These are phyloP conservation scores for Napeogenes sylphis DNA, from an alignment of 2,888 invertebrate species.

Conservation along the genomic window DNA sequence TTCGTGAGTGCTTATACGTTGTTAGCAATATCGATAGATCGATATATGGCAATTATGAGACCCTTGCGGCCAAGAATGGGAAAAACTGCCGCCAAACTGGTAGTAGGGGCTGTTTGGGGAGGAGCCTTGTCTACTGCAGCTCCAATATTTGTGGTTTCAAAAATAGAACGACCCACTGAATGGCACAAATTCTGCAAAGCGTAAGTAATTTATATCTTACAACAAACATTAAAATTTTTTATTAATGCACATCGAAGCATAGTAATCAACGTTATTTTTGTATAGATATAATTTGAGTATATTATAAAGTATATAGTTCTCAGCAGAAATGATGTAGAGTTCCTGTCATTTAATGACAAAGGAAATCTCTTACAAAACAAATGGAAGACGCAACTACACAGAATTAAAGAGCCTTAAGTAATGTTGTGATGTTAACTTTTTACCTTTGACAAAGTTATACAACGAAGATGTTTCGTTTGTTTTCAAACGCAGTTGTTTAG, in stretches of 20 bases:
- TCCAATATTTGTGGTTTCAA: slow-evolving; percentile 87
- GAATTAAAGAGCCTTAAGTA: background rate
- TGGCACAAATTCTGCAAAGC: slow-evolving; percentile 81
- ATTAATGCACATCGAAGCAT: background rate
- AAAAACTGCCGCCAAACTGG: slow-evolving; percentile 81
- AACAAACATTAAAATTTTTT: background rate
- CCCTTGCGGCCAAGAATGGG: slow-evolving; percentile 89
- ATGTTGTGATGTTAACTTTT: too few relatives aligned
- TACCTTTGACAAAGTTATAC: too few relatives aligned
- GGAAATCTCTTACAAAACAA: too few relatives aligned
- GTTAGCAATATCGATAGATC: slow-evolving; percentile 93
- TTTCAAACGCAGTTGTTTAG: too few relatives aligned
- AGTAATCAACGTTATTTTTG: background rate
- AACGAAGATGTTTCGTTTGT: too few relatives aligned
- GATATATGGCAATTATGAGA: slow-evolving; percentile 93
- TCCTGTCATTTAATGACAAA: too few relatives aligned
- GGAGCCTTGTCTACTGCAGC: slow-evolving; percentile 87
- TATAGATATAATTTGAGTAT: too few relatives aligned
- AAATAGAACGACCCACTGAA: slow-evolving; percentile 78
- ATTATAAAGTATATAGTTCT: too few relatives aligned
- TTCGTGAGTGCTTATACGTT: slow-evolving; percentile 93
- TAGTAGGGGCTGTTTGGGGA: slow-evolving; percentile 85
- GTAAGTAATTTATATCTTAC: slow-evolving; percentile 65
- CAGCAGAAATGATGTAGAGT: too few relatives aligned
- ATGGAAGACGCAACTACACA: background rate